Conservation (phyloP, 2,888 invertebrate genomes). For the Sthenelais limicola region DNA sequence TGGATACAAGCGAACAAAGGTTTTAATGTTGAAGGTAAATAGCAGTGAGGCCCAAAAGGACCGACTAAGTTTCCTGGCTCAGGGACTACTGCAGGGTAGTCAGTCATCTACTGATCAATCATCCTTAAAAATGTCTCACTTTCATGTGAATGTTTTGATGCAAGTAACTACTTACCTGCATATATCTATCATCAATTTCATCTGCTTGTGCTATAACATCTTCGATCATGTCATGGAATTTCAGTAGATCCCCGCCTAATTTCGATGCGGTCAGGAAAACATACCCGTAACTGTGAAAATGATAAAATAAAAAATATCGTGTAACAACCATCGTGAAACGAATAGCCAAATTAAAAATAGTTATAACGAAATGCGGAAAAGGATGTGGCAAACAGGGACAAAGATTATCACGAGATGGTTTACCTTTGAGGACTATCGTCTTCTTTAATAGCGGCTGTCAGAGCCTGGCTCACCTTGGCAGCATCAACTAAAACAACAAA, state of each 20-base stretch:
- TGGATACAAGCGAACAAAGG: background rate
- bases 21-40: too few species aligned
- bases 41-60: too few species aligned
- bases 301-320: background rate
- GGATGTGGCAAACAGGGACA: background rate
- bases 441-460: conserved; percentile 85
- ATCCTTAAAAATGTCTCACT: too few species aligned
- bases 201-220: conserved; percentile 96
- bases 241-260: conserved; percentile 76
- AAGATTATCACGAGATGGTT: background rate
- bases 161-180: conserved; percentile 68
- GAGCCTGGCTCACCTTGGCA: conserved; percentile 80
- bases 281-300: conserved; percentile 82
- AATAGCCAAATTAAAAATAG: background rate
- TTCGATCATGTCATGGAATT: conserved; percentile 83
- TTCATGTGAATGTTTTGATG: background rate
- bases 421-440: conserved; percentile 69
- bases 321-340: background rate
- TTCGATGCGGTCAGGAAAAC: conserved; percentile 87
- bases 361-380: background rate
- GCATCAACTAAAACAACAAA: conserved; percentile 67
- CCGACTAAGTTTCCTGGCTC: too few species aligned
- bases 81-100: too few species aligned
- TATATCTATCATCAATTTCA: conserved; percentile 89
- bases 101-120: too few species aligned